A percentile compares a stretch with the other conserved stretches of the same genome.
These are phyloP conservation scores for Aspidoscelis tigris DNA, from an alignment of 2,113 vertebrate species.

Conservation along the genomic window DNA sequence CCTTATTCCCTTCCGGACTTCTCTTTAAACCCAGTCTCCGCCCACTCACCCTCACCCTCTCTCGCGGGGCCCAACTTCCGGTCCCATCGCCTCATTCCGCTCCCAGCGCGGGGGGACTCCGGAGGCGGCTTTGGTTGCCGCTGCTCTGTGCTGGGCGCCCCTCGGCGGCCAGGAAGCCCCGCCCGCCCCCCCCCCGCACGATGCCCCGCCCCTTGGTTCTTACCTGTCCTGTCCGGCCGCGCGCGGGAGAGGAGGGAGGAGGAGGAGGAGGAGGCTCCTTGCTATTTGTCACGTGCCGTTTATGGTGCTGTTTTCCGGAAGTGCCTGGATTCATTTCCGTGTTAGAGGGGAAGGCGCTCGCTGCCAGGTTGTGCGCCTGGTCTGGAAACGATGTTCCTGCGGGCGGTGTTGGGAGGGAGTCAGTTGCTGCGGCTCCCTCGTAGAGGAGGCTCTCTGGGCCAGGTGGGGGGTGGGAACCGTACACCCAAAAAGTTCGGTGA, in stretches of 20 bases:
- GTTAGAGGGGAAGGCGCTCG: neutral
- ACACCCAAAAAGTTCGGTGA: too few species aligned
- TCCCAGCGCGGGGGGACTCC: neutral
- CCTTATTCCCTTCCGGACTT: neutral
- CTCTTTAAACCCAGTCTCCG: neutral
- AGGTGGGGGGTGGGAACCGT: slow-evolving; percentile 1
- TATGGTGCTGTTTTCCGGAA: slow-evolving; percentile 31
- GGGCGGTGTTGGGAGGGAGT: rapidly evolving
- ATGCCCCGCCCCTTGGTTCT: neutral
- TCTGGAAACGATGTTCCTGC: slow-evolving; percentile 13
- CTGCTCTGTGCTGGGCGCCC: neutral
- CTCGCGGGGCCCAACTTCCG: slow-evolving; percentile 28
- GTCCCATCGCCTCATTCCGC: slow-evolving; percentile 21
- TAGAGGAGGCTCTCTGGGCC: neutral
- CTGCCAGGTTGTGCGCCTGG: neutral
- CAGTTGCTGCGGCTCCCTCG: neutral
- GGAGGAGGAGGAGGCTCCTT: neutral
- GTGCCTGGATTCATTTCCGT: neutral
- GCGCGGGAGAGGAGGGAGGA: neutral
- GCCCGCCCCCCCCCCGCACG: neutral
- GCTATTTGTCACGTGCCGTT: slow-evolving; percentile 34
- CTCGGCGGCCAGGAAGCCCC: neutral
- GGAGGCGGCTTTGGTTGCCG: neutral
- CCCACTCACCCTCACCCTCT: slow-evolving; percentile 21
- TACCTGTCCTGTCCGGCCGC: slow-evolving; percentile 24